Conservation (phyloP, 1,140 invertebrate genomes). For the Drosophila bocki region DNA sequence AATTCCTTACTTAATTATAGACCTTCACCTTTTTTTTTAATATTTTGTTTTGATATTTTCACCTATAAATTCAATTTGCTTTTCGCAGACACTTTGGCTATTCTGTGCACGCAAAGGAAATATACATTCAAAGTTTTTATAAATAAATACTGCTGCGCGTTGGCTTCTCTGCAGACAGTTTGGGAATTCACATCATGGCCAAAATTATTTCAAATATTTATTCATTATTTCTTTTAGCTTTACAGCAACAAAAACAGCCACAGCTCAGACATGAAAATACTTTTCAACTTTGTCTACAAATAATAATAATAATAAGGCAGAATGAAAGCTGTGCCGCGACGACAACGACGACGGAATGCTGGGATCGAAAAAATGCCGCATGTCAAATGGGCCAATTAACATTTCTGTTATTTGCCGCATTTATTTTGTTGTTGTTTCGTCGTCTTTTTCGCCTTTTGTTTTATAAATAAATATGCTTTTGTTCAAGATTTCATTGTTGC, state of each 20-base stretch:
- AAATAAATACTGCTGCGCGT: conserved; percentile 25
- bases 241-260: conserved; percentile 42
- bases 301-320: conserved; percentile 57
- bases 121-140: conserved; percentile 28
- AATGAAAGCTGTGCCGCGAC: conserved; percentile 67
- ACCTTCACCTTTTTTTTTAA: conserved; percentile 33
- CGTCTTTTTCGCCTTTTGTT: conserved; percentile 64
- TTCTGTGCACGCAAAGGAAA: conserved; percentile 30
- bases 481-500: conserved; percentile 54
- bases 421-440: conserved; percentile 36
- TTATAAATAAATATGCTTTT: conserved; percentile 81
- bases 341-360: conserved; percentile 27
- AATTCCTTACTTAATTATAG: conserved; percentile 48
- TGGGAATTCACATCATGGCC: conserved; percentile 76
- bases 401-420: conserved; percentile 76
- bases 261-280: conserved; percentile 47
- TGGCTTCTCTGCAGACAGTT: conserved; percentile 68
- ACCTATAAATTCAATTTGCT: conserved; percentile 22
- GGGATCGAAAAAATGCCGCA: conserved; percentile 70
- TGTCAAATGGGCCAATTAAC: conserved; percentile 84
- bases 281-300: conserved; percentile 52
- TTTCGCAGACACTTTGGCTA: conserved; percentile 62
- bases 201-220: conserved; percentile 74
- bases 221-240: conserved; percentile 55
- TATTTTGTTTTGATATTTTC: conserved; percentile 6